Evolutionary conservation across 2,797 vertebrate genomes (phyloP), one percentile per base, ranked within the genome.

Genomic region (Malurus splendens): DNA sequence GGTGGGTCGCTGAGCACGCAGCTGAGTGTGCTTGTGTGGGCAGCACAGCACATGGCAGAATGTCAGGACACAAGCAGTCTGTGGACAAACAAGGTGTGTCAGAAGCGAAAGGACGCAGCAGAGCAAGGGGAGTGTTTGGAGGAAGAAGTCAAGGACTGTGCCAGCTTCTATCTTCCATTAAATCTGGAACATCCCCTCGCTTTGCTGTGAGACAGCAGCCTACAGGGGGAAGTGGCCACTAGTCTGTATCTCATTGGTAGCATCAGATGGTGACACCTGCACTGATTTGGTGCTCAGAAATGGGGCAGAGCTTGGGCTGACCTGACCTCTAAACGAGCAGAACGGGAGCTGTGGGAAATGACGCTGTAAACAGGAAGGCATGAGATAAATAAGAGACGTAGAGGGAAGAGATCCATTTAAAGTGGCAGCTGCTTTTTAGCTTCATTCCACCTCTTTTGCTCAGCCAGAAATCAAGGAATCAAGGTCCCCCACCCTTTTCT

Each of bases 1-100:
- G 87, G 87, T 92, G 93, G 89, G 80, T 93, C 82, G 36, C 67
- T 86, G 71, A 92, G 71, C 70, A 86, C 0, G 1, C 82, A 89
- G 94, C 89, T 87, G 89, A 95, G 74, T 25, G 27, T 87, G 67
- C 80, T 42, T 76, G 85, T 45, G 93, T 94, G 77, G 94, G 92
- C 77, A 94, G 90, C 25, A 23, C 60, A 93, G 70, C 71, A 90
- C 87, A 90, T 84, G 86, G 89, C 74, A 90, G 54, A 90, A 95
- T 33, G 84, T 56, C 72, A 42, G 74, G 48, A 75, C 77, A 50
- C 87, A 90, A 65, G 61, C 70, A 92, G 74, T 41, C 77, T 8
- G 0, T 45, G 87, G 71, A 86, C 90, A 92, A 93, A 90, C 80
- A 83, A 83, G 47, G 47, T 27, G 42, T 92, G 73, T 89, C 87